A percentile compares a stretch with the other conserved stretches of the same genome.
These are phyloP conservation scores for Ictalurus punctatus DNA, from an alignment of 2,113 vertebrate species.

Conservation along the genomic window DNA sequence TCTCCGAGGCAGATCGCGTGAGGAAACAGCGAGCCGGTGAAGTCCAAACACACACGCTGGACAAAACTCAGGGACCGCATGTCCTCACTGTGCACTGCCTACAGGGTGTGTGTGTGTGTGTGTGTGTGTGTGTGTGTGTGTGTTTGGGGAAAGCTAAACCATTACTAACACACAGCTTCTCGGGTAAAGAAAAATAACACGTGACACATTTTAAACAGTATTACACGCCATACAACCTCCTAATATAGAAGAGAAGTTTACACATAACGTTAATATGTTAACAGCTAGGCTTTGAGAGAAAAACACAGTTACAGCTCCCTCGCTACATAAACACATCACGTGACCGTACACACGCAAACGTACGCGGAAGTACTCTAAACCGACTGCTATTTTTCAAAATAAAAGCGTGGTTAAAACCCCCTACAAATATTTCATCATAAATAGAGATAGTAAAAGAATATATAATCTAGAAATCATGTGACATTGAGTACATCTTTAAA, in stretches of 20 bases:
- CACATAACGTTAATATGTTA: too few relatives aligned
- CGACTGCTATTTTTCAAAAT: slow-evolving; percentile 11
- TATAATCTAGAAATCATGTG: background rate
- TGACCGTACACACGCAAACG: background rate
- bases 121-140: background rate
- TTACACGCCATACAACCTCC: background rate
- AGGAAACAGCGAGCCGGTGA: slow-evolving; percentile 88
- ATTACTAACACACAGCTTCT: background rate
- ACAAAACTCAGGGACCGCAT: slow-evolving; percentile 92
- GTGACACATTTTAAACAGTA: background rate
- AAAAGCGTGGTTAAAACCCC: background rate
- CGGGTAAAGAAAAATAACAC: background rate
- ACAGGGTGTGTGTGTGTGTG: background rate
- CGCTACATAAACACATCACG: slow-evolving; percentile 21
- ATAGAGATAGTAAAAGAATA: background rate
- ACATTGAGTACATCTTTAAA: background rate
- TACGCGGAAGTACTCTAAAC: background rate
- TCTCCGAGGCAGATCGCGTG: slow-evolving; percentile 91
- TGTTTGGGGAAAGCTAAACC: background rate
- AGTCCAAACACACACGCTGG: slow-evolving; percentile 86
- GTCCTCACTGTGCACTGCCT: too few relatives aligned
- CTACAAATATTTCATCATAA: background rate
- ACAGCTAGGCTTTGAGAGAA: background rate
- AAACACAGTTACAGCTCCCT: too few relatives aligned
- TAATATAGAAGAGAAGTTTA: background rate